Conservation (phyloP, 2,888 invertebrate species). For the Archaeoteleia sp. region DNA sequence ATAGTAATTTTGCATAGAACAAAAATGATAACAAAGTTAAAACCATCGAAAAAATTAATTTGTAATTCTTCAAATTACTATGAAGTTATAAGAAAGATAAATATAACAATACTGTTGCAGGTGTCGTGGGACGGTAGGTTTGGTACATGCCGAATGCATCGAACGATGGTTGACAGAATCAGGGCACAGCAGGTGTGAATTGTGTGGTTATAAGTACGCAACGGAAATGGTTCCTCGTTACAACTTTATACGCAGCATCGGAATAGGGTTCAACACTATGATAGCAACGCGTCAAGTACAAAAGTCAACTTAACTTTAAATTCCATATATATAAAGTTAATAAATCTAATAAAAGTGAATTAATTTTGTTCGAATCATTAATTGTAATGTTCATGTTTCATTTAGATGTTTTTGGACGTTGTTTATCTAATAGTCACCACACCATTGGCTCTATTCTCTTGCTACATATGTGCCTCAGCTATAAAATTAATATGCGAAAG, state of each 20-base stretch:
- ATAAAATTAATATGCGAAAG: slow-evolving; percentile 66
- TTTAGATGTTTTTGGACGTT: slow-evolving; percentile 69
- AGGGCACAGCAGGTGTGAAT: slow-evolving; percentile 76
- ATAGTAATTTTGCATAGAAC: too few species aligned
- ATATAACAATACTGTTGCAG: slow-evolving; percentile 63
- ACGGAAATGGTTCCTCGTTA: slow-evolving; percentile 70
- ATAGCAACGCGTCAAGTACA: slow-evolving; percentile 70
- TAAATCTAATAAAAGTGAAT: too few species aligned
- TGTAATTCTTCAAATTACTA: neutral
- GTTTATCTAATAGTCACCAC: slow-evolving; percentile 70
- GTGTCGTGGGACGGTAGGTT: slow-evolving; percentile 77
- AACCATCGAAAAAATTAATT: neutral
- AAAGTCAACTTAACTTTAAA: neutral
- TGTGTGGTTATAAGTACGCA: slow-evolving; percentile 76
- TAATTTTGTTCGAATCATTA: too few species aligned
- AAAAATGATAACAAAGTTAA: neutral
- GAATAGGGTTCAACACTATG: slow-evolving; percentile 69
- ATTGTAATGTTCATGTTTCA: slow-evolving; percentile 7
- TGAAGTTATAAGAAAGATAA: slow-evolving; percentile 16
- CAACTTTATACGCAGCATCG: slow-evolving; percentile 63
- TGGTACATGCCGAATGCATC: slow-evolving; percentile 77
- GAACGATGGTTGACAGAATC: slow-evolving; percentile 78
- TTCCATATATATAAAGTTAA: neutral
- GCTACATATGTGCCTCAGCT: slow-evolving; percentile 69
- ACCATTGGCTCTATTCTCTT: slow-evolving; percentile 70